Conservation (phyloP, 2,888 invertebrate species). For the Drosophila neotestacea region DNA sequence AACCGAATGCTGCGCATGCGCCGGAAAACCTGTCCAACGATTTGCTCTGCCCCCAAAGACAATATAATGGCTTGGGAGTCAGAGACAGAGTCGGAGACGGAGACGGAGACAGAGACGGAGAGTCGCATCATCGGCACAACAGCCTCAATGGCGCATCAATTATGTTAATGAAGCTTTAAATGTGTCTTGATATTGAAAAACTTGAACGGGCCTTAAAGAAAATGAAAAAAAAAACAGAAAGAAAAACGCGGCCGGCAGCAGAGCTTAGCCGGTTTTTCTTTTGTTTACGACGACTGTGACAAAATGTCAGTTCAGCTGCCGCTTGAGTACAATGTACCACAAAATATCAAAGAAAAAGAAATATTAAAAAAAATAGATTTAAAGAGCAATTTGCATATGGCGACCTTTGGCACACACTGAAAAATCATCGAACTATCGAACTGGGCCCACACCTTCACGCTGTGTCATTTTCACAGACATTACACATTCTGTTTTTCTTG, state of each 20-base stretch:
- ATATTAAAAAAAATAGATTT: constrained; percentile 26
- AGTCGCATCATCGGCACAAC: constrained; percentile 39
- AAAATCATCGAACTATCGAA: constrained; percentile 19
- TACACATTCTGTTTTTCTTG: constrained; percentile 51
- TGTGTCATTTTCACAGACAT: constrained; percentile 54
- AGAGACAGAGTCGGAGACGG: constrained; percentile 2
- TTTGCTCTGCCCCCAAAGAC: constrained; percentile 67
- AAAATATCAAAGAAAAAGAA: constrained; percentile 14
- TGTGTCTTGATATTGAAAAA: constrained; percentile 74
- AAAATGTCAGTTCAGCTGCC: constrained; percentile 46
- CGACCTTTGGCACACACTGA: constrained; percentile 61
- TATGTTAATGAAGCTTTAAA: constrained; percentile 77
- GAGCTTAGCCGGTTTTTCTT: constrained; percentile 57
- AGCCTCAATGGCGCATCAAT: constrained; percentile 76
- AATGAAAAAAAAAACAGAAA: constrained; percentile 1
- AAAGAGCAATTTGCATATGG: constrained; percentile 63
- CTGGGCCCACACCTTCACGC: constrained; percentile 36
- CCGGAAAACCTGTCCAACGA: constrained; percentile 74
- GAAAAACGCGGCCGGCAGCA: constrained; percentile 45
- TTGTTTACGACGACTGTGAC: constrained; percentile 23
- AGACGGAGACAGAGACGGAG: constrained; percentile 14
- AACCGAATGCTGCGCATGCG: constrained; percentile 48
- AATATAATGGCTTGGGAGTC: constrained; percentile 57
- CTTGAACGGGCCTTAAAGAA: constrained; percentile 50
- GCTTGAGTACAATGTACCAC: constrained; percentile 34